Evolutionary conservation across 2,888 invertebrate species (phyloP), one percentile per base, ranked within the genome.

Genomic region (Drepanosiphum platanoidis): DNA sequence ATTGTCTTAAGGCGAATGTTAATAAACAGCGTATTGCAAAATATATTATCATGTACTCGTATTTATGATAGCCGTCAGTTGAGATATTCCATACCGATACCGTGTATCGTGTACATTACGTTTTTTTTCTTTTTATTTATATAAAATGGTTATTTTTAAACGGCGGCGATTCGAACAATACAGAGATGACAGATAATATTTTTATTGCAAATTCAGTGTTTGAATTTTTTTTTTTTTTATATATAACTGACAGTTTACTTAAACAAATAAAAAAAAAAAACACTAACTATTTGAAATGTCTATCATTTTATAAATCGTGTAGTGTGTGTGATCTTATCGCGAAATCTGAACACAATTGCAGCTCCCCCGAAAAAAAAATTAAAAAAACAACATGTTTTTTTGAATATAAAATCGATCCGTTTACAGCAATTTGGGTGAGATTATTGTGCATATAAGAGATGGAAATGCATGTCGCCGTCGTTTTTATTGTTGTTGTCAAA

Each of bases 301-400:
- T 70, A 58, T 80, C 36, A 32, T 70, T 68, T 46, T n/a, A 34
- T 46, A 81, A 81, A 71, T 58, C 70, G 13, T 82, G 18, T 61
- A 42, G 61, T 1, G n/a, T n/a, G n/a, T n/a, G n/a, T n/a, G 71
- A 61, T 82, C 61, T 72, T 82, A 82, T 82, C 81, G n/a, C 72
- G 39, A 27, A 27, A 27, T 61, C 36, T 36, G 34, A 80, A 42
- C 32, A 61, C 61, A 61, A 32, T 61, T 32, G 39, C 32, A 9
- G 30, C 36, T 58, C 36, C 58, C 71, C 30, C 71, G 11, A 30
- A 71, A 61, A 13, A 36, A 30, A 30, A 52, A 30, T 32, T 30
- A 30, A 39, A 61, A n/a, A 27, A 32, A 30, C 34, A 7, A 42
- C 7, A 22, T 58, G 34, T 58, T 36, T 30, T 27, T 39, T 39